Conservation (phyloP, 2,888 invertebrate species). For the Drosophila affinis region DNA sequence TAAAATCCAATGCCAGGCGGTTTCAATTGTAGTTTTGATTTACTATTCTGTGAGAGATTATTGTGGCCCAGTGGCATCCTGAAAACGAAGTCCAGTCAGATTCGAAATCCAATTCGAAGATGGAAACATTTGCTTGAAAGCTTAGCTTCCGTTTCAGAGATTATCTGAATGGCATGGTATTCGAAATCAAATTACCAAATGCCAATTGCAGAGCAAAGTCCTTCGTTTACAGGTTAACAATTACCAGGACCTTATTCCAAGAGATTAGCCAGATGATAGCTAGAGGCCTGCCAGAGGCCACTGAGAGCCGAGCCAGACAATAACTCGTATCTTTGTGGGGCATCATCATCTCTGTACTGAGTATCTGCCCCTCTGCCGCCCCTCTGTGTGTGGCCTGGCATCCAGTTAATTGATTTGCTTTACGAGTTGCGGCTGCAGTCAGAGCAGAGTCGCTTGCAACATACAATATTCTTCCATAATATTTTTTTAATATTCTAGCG, state of each 20-base stretch:
- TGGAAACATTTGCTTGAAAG: slow-evolving; percentile 21
- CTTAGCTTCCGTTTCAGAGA: slow-evolving; percentile 22
- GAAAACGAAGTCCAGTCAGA: background rate
- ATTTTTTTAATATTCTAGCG: slow-evolving; percentile 70
- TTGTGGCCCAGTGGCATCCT: slow-evolving; percentile 3
- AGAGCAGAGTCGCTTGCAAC: slow-evolving; percentile 12
- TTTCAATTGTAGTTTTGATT: background rate
- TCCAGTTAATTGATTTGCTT: slow-evolving; percentile 73
- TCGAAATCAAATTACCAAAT: slow-evolving; percentile 33
- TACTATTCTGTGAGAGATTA: slow-evolving; percentile 2
- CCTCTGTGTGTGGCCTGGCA: slow-evolving; percentile 25
- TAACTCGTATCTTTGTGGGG: slow-evolving; percentile 36
- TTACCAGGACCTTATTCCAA: slow-evolving; percentile 24
- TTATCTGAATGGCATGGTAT: slow-evolving; percentile 19
- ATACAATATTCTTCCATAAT: slow-evolving; percentile 52
- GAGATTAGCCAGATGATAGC: slow-evolving; percentile 21
- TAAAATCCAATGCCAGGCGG: background rate
- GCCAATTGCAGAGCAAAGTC: slow-evolving; percentile 20
- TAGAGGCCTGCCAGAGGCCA: slow-evolving; percentile 23
- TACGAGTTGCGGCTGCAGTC: slow-evolving; percentile 63
- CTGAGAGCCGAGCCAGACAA: background rate
- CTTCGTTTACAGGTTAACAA: slow-evolving; percentile 32
- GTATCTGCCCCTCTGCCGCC: background rate
- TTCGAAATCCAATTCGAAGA: background rate
- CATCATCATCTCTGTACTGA: slow-evolving; percentile 37